Base-by-base conservation (phyloP, 2,797 vertebrate genomes). In the Discoglossus pictus region DNA sequence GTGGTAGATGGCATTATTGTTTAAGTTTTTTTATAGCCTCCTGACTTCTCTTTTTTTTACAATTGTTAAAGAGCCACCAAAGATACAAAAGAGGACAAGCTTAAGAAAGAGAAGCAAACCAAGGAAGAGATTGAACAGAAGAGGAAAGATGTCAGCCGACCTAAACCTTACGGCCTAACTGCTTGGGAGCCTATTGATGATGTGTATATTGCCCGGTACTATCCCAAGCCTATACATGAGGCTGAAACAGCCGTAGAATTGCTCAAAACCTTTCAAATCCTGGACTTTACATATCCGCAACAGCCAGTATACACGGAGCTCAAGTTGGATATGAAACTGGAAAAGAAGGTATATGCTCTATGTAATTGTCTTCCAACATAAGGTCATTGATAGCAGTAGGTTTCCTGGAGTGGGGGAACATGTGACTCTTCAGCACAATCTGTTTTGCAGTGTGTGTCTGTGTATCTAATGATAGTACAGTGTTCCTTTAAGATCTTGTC, bases 291-390 rank as follows among this genome's bases (percentile, higher is more conserved):
- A 0, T 2, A 84, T 42, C 84, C 74, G 36, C 71, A 78, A 7
- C 96, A 98, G 75, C 77, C 79, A 0, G 75, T 99, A 11, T 93
- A 86, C 56, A 63, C 93, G 4, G 87, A 92, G 0, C 83, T 97
- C 6, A 90, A 62, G 67, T 82, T 99, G n/a, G 89, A 98, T 76
- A 94, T 96, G 93, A 80, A 87, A 0, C 82, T 93, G 52, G 90
- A 93, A 72, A 98, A 96, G 73, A 96, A 97, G 94, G 97, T 98
- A 85, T 2, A 3, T 46, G 40, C 12, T 31, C n/a, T n/a, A n/a
- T n/a, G n/a, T n/a, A n/a, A n/a, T n/a, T n/a, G n/a, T n/a, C n/a
- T n/a, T n/a, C n/a, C n/a, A n/a, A n/a, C n/a, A n/a, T n/a, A n/a
- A n/a, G n/a, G n/a, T n/a, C n/a, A n/a, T 52, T 35, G 10, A 18